Conservation (phyloP, 2,888 invertebrate species). For the Clistopyga incitator region DNA sequence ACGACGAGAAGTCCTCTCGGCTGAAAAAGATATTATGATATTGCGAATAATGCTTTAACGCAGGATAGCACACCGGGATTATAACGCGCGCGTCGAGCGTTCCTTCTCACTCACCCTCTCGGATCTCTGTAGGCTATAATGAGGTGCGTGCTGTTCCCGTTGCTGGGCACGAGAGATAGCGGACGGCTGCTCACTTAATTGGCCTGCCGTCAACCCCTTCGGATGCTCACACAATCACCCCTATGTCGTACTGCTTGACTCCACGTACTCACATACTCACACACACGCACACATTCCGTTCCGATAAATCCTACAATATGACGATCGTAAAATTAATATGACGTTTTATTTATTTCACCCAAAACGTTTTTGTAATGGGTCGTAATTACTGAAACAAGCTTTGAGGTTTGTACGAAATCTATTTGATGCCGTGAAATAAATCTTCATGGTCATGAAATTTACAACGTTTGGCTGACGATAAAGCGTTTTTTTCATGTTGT, state of each 20-base stretch:
- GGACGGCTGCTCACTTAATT: slow-evolving; percentile 79
- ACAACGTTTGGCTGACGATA: too few species aligned
- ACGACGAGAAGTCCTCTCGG: slow-evolving; percentile 17
- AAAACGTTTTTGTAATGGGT: too few species aligned
- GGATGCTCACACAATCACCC: slow-evolving; percentile 52
- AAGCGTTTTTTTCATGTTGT: too few species aligned
- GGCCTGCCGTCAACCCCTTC: slow-evolving; percentile 73
- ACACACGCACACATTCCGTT: not conserved
- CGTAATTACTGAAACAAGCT: too few species aligned
- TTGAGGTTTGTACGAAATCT: too few species aligned
- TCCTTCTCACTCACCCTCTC: slow-evolving; percentile 43
- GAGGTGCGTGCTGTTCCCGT: slow-evolving; percentile 79
- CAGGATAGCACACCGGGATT: slow-evolving; percentile 72
- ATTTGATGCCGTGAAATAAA: too few species aligned
- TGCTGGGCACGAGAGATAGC: slow-evolving; percentile 80
- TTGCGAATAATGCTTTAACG: slow-evolving; percentile 79
- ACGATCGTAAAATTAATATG: not conserved
- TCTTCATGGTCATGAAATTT: too few species aligned
- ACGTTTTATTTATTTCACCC: not conserved
- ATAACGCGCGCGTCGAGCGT: slow-evolving; percentile 72
- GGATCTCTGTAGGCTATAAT: slow-evolving; percentile 76
- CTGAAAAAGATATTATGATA: slow-evolving; percentile 47
- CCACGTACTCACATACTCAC: not conserved
- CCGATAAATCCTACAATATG: slow-evolving; percentile 22
- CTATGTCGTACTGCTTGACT: slow-evolving; percentile 20